Percentiles rank a stretch among this genome's conserved stretches.
These are phyloP conservation scores for Amphimedon queenslandica DNA, from an alignment of 37 sponge, comb jelly and placozoan species.

Conservation along the genomic window DNA sequence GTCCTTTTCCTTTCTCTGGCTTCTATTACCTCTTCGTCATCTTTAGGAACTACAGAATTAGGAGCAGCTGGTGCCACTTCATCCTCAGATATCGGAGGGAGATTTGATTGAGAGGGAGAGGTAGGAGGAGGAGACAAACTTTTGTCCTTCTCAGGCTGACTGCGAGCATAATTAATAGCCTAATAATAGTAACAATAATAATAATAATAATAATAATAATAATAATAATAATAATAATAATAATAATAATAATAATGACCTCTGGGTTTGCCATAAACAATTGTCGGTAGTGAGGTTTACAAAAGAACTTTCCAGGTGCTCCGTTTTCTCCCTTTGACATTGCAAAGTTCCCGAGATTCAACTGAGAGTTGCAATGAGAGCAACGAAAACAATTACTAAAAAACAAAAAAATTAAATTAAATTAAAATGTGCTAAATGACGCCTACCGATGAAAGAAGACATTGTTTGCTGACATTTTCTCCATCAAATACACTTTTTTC, in stretches of 20 bases:
- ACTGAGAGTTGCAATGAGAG: slow-evolving; percentile 64
- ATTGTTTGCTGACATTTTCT: slow-evolving; percentile 78
- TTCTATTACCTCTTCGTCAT: background rate
- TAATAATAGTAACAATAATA: background rate
- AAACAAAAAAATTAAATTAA: background rate
- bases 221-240: background rate
- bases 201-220: background rate
- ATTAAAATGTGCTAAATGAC: slow-evolving; percentile 45
- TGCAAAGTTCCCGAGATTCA: slow-evolving; percentile 71
- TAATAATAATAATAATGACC: slow-evolving; percentile 34
- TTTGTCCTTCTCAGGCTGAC: background rate
- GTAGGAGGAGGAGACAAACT: background rate
- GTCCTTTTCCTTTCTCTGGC: background rate
- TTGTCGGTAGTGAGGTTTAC: slow-evolving; percentile 74
- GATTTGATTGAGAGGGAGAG: background rate
- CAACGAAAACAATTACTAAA: slow-evolving; percentile 23
- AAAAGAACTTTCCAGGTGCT: slow-evolving; percentile 81
- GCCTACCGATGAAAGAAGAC: slow-evolving; percentile 71
- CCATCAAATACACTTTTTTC: slow-evolving; percentile 79
- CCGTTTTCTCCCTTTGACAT: slow-evolving; percentile 54
- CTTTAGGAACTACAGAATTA: background rate
- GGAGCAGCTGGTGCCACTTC: background rate
- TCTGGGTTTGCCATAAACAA: slow-evolving; percentile 83
- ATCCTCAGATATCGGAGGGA: background rate
- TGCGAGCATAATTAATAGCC: slow-evolving; percentile 6